Evolutionary conservation across 2,797 vertebrate species (phyloP).

Genomic region (Adrianichthys oophorus): DNA sequence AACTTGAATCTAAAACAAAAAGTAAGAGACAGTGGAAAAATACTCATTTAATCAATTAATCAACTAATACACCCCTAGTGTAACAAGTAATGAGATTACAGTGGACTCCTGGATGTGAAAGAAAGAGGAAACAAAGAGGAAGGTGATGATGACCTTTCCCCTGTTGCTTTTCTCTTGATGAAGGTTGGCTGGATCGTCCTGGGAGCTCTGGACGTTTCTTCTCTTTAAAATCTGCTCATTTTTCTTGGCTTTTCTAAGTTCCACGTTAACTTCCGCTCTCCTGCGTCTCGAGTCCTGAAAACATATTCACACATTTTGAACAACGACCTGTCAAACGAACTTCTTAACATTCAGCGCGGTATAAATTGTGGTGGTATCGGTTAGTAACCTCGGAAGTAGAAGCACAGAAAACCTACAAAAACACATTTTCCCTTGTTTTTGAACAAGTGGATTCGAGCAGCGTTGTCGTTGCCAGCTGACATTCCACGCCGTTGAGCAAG

Average conservation of each 20-base stretch:
- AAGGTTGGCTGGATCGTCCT: conserved; percentile 81
- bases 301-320: background rate
- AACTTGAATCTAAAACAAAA: background rate
- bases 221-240: conserved; percentile 92
- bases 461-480: conserved; percentile 80
- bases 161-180: conserved; percentile 80
- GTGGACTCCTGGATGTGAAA: too few relatives aligned
- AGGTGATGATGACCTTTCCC: conserved; percentile 74
- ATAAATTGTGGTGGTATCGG: too few relatives aligned
- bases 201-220: conserved; percentile 84
- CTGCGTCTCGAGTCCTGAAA: conserved; percentile 86
- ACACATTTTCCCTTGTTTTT: conserved; percentile 94
- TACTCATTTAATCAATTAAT: background rate
- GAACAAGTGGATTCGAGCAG: conserved; percentile 84
- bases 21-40: conserved; percentile 10
- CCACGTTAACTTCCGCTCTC: conserved; percentile 88
- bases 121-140: background rate
- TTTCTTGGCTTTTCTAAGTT: conserved; percentile 91
- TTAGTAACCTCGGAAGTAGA: too few relatives aligned
- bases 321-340: too few relatives aligned
- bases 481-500: conserved; percentile 56
- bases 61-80: too few relatives aligned
- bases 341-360: too few relatives aligned
- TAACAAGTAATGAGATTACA: too few relatives aligned
- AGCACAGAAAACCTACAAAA: conserved; percentile 72